Evolutionary conservation across 2,113 vertebrate species (phyloP).

Genomic region (Eira barbara): DNA sequence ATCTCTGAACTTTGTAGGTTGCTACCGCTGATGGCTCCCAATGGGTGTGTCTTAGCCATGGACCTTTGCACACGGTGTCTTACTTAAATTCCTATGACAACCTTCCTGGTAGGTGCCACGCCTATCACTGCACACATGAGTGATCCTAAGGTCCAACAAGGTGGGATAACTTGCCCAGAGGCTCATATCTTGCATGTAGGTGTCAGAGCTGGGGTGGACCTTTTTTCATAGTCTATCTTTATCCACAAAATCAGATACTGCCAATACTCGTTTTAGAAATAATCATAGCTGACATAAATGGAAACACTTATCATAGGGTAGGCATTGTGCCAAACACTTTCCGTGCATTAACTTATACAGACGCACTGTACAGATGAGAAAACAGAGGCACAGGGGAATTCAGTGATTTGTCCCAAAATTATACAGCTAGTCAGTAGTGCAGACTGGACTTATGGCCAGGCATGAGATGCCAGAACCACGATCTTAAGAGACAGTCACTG

Average conservation of each 20-base stretch:
- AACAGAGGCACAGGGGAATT: not conserved
- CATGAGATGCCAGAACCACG: not conserved
- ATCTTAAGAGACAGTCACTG: not conserved
- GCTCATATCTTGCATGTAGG: not conserved
- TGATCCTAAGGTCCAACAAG: not conserved
- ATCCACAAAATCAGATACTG: not conserved
- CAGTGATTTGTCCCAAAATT: not conserved
- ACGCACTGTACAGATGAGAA: not conserved
- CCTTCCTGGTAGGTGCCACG: not conserved
- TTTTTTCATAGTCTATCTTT: not conserved
- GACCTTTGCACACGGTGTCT: not conserved
- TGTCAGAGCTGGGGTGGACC: not conserved
- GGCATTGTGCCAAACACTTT: not conserved
- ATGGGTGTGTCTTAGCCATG: not conserved
- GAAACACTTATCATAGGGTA: not conserved
- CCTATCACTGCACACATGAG: not conserved
- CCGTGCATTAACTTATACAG: not conserved
- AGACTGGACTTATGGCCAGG: not conserved
- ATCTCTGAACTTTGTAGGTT: not conserved
- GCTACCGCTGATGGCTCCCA: too few species aligned
- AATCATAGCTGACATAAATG: not conserved
- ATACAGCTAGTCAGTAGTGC: not conserved
- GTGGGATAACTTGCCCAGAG: not conserved
- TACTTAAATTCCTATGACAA: not conserved
- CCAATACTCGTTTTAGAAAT: not conserved